These are phyloP conservation scores for Cavia aperea DNA, from an alignment of 2,113 vertebrate species.

Conservation along the genomic window DNA sequence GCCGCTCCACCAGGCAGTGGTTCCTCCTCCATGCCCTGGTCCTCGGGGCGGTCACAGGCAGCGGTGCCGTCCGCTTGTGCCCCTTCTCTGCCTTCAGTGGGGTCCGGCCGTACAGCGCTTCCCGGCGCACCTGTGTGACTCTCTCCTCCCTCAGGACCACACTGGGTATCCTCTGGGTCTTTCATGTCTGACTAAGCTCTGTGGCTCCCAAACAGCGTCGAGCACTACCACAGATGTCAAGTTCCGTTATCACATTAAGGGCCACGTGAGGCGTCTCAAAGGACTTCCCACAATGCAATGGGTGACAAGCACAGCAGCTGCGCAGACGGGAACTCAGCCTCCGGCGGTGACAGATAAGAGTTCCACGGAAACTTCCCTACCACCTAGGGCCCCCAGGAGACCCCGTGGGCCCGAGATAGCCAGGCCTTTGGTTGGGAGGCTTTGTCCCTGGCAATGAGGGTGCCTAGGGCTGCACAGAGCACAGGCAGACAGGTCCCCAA, in stretches of 20 bases:
- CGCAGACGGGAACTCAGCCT: neutral
- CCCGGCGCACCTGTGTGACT: fast-evolving
- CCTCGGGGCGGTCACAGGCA: neutral
- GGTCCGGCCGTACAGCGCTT: fast-evolving
- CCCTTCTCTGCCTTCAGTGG: neutral
- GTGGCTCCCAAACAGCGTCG: fast-evolving
- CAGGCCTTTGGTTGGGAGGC: neutral
- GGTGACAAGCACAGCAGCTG: neutral
- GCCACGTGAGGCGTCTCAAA: neutral
- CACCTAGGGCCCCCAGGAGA: too few relatives aligned
- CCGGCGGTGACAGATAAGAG: neutral
- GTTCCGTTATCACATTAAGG: neutral
- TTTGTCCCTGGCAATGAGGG: neutral
- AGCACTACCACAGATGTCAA: neutral
- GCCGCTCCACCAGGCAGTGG: too few relatives aligned
- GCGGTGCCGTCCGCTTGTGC: neutral
- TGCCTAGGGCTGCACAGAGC: too few relatives aligned
- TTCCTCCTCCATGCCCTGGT: too few relatives aligned
- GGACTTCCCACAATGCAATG: neutral
- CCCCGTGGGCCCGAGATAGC: neutral
- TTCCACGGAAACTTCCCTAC: neutral
- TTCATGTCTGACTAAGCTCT: neutral
- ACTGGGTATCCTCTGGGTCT: neutral
- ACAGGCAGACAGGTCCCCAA: too few relatives aligned
- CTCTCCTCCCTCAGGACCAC: neutral